Evolutionary conservation across 2,797 vertebrate species (phyloP).

Genomic region (Aldrovandia affinis): DNA sequence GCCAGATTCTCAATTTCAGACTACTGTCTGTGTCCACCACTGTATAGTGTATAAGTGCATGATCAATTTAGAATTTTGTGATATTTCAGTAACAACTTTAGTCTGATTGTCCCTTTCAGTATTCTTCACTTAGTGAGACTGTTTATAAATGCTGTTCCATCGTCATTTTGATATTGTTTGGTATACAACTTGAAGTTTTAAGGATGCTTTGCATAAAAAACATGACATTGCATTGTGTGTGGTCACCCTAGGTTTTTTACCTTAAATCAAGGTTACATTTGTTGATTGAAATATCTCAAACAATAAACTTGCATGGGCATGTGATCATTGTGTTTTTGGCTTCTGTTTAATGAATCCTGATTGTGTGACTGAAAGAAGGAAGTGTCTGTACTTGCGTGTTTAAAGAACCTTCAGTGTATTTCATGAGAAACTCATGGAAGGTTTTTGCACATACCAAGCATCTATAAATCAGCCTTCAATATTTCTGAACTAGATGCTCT

Average conservation of each 20-base stretch:
- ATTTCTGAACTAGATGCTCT: no score
- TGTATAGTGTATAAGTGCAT: not conserved
- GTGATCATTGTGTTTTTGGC: conserved; percentile 10
- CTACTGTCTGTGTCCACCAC: not conserved
- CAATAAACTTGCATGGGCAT: conserved; percentile 40
- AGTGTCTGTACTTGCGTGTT: not conserved
- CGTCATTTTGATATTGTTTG: conserved; percentile 28
- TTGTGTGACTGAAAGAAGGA: not conserved
- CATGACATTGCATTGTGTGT: conserved; percentile 19
- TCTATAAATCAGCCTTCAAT: not conserved
- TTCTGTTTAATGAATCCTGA: not conserved
- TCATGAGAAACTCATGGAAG: no score
- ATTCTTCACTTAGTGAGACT: conserved; percentile 27
- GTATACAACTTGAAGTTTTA: not conserved
- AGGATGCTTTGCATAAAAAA: not conserved
- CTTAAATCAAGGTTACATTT: conserved; percentile 24
- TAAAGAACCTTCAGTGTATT: not conserved
- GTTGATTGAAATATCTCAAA: conserved; percentile 26
- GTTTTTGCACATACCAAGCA: not conserved
- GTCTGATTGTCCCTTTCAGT: conserved; percentile 4
- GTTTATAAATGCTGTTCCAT: conserved; percentile 24
- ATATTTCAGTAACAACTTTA: conserved; percentile 29
- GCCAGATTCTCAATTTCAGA: not conserved
- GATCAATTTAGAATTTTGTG: conserved; percentile 17
- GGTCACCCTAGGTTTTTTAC: conserved; percentile 28